These are phyloP conservation scores for Lycodopsis pacificus DNA, from an alignment of 2,797 vertebrate species.

Conservation along the genomic window DNA sequence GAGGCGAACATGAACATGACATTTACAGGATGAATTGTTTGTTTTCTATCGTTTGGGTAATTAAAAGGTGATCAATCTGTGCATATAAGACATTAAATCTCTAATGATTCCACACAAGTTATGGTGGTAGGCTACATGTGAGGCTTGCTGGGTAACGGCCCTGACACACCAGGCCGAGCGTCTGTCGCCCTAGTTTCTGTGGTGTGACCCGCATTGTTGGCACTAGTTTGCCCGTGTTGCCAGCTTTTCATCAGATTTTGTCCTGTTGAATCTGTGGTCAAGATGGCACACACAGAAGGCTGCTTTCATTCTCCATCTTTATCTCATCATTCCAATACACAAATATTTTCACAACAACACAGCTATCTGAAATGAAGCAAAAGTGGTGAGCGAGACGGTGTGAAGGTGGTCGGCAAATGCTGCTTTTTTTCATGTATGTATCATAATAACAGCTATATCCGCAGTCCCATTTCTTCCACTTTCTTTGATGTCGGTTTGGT, in stretches of 20 bases:
- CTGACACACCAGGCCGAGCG: neutral
- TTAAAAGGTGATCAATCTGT: neutral
- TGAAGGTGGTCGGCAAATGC: neutral
- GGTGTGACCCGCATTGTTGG: neutral
- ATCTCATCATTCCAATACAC: neutral
- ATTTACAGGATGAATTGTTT: conserved; percentile 17
- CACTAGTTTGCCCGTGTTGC: neutral
- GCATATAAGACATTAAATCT: neutral
- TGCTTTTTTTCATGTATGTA: neutral
- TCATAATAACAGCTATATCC: too few species aligned
- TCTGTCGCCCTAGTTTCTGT: neutral
- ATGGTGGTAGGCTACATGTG: neutral
- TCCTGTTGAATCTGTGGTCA: neutral
- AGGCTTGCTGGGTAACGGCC: neutral
- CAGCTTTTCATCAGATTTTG: neutral
- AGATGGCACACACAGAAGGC: neutral
- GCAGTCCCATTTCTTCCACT: too few species aligned
- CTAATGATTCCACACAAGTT: neutral
- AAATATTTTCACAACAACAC: too few species aligned
- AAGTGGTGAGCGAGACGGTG: neutral
- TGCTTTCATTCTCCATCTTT: neutral
- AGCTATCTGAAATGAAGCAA: too few species aligned
- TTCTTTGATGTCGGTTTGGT: too few species aligned
- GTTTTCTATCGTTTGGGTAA: conserved; percentile 17
- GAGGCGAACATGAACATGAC: conserved; percentile 6